A percentile compares a stretch with the other conserved stretches of the same genome.
Conservation (phyloP, 2,888 invertebrate species). For the Troglohyphantes excavatus region DNA sequence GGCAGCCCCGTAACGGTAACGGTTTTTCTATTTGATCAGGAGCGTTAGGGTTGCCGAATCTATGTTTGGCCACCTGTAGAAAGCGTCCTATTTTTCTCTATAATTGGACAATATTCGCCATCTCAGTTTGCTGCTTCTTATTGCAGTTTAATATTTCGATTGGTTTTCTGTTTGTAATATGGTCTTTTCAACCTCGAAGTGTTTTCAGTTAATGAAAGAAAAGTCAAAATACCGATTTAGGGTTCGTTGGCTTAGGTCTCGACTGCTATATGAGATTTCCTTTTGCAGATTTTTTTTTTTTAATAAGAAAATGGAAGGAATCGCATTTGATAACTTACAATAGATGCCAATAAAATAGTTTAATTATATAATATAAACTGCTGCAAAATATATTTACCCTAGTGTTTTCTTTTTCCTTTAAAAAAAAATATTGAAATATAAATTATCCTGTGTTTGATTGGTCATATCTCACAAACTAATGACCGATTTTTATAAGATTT, state of each 20-base stretch:
- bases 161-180: conserved; percentile 23
- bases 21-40: conserved; percentile 73
- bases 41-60: conserved; percentile 56
- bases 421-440: no score
- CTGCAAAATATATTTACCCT: no score
- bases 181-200: neutral
- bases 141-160: conserved; percentile 13
- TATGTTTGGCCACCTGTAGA: conserved; percentile 69
- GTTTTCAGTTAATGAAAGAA: conserved; percentile 14
- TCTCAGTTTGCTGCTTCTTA: conserved; percentile 29
- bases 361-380: no score
- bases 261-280: no score
- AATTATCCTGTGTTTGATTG: no score
- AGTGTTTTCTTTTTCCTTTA: no score
- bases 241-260: conserved; percentile 51
- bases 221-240: neutral
- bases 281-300: no score
- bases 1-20: conserved; percentile 55
- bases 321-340: no score
- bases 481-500: no score
- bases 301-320: no score
- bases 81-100: conserved; percentile 56
- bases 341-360: no score
- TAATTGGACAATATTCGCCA: conserved; percentile 71
- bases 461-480: no score